Evolutionary conservation across 1,140 invertebrate species (phyloP).

Genomic region (Drosophila obscura): DNA sequence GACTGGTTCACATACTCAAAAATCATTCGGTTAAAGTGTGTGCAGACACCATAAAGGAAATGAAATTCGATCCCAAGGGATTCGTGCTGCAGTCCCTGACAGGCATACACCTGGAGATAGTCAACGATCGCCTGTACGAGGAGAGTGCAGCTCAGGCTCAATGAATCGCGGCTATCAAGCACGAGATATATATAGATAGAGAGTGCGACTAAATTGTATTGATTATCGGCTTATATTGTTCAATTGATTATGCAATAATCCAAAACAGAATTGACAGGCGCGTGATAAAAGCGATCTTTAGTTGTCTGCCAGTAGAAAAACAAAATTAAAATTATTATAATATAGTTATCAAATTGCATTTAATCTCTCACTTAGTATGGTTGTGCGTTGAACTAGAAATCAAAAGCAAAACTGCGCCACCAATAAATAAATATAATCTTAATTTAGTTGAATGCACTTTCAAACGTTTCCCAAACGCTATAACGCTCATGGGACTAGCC

Average conservation of each 20-base stretch:
- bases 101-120: slow-evolving; percentile 61
- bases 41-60: slow-evolving; percentile 45
- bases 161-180: background rate
- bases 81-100: slow-evolving; percentile 56
- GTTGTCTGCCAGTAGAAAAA: slow-evolving; percentile 5
- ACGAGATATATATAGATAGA: background rate
- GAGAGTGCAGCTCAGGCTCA: slow-evolving; percentile 4
- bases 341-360: slow-evolving; percentile 25
- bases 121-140: slow-evolving; percentile 68
- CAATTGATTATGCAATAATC: slow-evolving; percentile 14
- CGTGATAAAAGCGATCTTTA: no score
- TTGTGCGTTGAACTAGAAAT: background rate
- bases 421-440: slow-evolving; percentile 49
- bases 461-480: slow-evolving; percentile 17
- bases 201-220: background rate
- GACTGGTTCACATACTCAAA: slow-evolving; percentile 72
- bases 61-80: slow-evolving; percentile 63
- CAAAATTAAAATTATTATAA: slow-evolving; percentile 20
- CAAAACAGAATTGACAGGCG: slow-evolving; percentile 7
- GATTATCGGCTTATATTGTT: background rate
- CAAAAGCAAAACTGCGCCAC: slow-evolving; percentile 32
- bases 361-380: slow-evolving; percentile 11
- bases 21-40: slow-evolving; percentile 62
- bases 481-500: background rate
- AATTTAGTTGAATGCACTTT: slow-evolving; percentile 27